Base-by-base conservation (phyloP, 2,888 invertebrate species). In the Thymelicus sylvestris region DNA sequence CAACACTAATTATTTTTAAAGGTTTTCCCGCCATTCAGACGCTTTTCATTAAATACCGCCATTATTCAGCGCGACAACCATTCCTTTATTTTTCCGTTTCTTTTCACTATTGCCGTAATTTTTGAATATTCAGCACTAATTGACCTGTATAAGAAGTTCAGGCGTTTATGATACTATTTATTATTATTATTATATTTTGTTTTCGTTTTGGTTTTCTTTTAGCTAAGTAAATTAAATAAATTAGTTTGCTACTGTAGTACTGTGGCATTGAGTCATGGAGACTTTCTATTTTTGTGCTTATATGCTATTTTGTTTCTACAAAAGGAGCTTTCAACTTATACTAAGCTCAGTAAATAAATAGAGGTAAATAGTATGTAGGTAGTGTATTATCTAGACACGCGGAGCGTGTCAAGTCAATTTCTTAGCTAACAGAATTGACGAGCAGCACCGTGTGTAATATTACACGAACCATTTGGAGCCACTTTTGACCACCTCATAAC, bases 71-170 rank as follows among this genome's bases (percentile, higher is more conserved):
- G 39, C 60, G n/a, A 60, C 41, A 41, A 59, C 39, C 39, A 13
- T 50, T 60, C 15, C 60, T 60, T 60, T 60, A 59, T 41, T 60
- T 15, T 15, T 60, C 41, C 19, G 15, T 41, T 60, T 60, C 60
- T 60, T 60, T 60, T 60, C 41, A 60, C 15, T 41, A 15, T 10
- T 10, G 60, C 39, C 41, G 60, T 60, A 60, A 60, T 60, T 60
- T 60, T 38, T 31, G 60, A 60, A 41, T 38, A 57, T 57, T 38
- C 57, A 38, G 6, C 13, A 7, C 60, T 60, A 60, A 60, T 60
- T 41, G 60, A 60, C 60, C n/a, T 60, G 60, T 60, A 60, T 60
- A 60, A 60, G 60, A 41, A 39, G 39, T 57, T 55, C 57, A 57
- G 60, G 41, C 6, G n/a, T 15, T 41, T 41, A 41, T 39, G 41